Base-by-base conservation (phyloP, 2,888 invertebrate genomes). In the Temnothorax rugatulus region DNA sequence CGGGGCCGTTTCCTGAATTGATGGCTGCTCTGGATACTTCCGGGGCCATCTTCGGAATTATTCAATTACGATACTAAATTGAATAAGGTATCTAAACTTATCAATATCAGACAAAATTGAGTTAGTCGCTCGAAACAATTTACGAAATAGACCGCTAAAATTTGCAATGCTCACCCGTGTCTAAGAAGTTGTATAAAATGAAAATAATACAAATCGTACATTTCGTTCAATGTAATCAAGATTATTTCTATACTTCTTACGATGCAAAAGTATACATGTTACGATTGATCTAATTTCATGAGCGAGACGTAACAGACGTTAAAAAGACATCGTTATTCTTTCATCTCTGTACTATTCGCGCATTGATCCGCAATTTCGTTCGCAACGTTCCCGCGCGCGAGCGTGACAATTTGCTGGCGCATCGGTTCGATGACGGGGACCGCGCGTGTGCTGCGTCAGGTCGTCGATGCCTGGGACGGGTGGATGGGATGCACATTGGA, bases 391-490 rank as follows among this genome's bases (percentile, higher is more conserved):
- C 66, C 82, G 85, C 82, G 85, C 82, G 85, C 82, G 85, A 86
- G 87, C 87, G 84, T 91, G 93, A 93, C 92, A 93, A 93, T 93
- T 94, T 93, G 92, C 91, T 87, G 89, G 89, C 82, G 59, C 85
- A 86, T 84, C 86, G 85, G 84, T 86, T 87, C 87, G 89, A 90
- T 89, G 92, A 68, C 88, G 87, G 79, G 88, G 68, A 85, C 68
- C 87, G 87, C 85, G 86, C 82, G 82, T 75, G 88, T 91, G 92
- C 94, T 93, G 93, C 91, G 93, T 94, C 94, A 93, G 94, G 91
- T 89, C 92, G 90, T 89, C 90, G 87, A 89, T 90, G 88, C 81
- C 81, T 86, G 57, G 90, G 82, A 86, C 86, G 91, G 89, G 89
- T 87, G 91, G 77, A 71, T 71, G 50, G 89, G 89, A 84, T 82